Evolutionary conservation across 2,888 invertebrate genomes (phyloP).

Genomic region (Drosophila stalkeri): DNA sequence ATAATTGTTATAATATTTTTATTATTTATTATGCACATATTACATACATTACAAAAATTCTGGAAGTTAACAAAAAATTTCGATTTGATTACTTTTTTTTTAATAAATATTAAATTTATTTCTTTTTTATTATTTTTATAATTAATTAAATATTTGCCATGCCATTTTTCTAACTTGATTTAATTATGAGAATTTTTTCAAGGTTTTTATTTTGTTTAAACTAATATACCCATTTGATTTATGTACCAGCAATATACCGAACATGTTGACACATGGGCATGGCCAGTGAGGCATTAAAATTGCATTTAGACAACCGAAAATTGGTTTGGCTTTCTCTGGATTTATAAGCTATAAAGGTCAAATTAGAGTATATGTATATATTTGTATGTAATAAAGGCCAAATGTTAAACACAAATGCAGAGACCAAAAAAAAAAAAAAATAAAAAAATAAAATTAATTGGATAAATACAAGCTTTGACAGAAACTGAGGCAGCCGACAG

Average conservation of each 20-base stretch:
- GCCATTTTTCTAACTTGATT: too few species aligned
- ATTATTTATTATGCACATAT: too few species aligned
- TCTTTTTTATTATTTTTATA: too few species aligned
- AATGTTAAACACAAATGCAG: neutral
- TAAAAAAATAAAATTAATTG: neutral
- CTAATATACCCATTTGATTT: neutral
- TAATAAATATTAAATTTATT: too few species aligned
- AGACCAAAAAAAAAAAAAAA: neutral
- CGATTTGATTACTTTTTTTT: too few species aligned
- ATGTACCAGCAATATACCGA: too few species aligned
- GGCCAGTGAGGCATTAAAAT: constrained; percentile 13
- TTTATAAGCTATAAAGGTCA: constrained; percentile 26
- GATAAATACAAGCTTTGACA: constrained; percentile 2
- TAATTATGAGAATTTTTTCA: too few species aligned
- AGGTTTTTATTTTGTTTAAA: too few species aligned
- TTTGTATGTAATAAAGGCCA: constrained; percentile 8
- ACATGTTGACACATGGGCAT: neutral
- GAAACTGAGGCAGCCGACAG: neutral
- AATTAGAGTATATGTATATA: constrained; percentile 9
- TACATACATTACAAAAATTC: too few species aligned
- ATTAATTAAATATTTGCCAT: too few species aligned
- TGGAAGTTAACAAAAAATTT: too few species aligned
- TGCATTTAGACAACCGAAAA: constrained; percentile 14
- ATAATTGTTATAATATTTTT: neutral
- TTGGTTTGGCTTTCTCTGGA: constrained; percentile 2